These are phyloP conservation scores for Esox masquinongy DNA, from an alignment of 2,797 vertebrate genomes.

Conservation along the genomic window DNA sequence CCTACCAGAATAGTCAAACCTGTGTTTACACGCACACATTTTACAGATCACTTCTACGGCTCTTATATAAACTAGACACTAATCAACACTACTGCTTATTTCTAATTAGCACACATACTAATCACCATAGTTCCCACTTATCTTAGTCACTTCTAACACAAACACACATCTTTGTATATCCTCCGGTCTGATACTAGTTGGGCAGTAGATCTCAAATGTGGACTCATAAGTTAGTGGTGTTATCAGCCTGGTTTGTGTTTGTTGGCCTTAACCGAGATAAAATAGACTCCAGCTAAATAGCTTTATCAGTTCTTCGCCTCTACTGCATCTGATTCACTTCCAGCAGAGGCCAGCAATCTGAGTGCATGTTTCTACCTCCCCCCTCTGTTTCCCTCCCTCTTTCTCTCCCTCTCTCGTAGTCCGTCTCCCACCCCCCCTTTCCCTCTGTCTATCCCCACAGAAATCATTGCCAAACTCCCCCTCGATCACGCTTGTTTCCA, in stretches of 20 bases:
- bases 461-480: neutral
- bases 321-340: constrained; percentile 4
- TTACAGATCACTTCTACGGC: neutral
- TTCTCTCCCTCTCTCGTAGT: neutral
- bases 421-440: no score
- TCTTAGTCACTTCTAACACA: neutral
- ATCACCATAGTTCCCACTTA: no score
- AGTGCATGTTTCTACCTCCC: constrained; percentile 1
- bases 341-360: neutral
- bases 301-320: constrained; percentile 15
- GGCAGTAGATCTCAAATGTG: neutral
- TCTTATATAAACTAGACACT: no score
- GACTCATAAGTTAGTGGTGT: neutral
- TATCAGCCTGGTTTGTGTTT: constrained; percentile 5
- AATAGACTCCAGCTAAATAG: neutral
- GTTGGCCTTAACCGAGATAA: constrained; percentile 1
- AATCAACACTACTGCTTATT: no score
- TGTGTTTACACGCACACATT: neutral
- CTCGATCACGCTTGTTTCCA: no score
- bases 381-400: neutral
- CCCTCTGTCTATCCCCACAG: neutral
- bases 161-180: neutral
- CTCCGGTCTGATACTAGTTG: neutral
- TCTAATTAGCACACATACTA: no score
- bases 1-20: neutral